Base-by-base conservation (phyloP, 2,797 vertebrate species). In the Peromyscus attwateri region DNA sequence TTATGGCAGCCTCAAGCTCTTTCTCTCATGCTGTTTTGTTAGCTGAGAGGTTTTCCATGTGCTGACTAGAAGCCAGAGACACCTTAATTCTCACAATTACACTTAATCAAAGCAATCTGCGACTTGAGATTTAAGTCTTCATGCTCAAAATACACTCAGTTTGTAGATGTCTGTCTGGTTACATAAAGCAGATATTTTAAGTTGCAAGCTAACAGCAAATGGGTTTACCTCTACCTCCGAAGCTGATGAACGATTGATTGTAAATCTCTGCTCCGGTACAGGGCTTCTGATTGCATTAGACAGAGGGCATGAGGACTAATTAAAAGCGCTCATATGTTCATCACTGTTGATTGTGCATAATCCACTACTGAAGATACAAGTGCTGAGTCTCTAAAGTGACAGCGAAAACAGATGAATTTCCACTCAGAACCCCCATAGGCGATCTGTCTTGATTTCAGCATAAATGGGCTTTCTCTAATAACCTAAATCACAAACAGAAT, bases 201-300 rank as follows among this genome's bases (percentile, higher is more conserved):
- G 95, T 92, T 90, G 57, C 87, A 95, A 80, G 55, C 95, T 93
- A 92, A 97, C 91, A 94, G 95, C 52, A 91, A 98, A 94, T 77
- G 88, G 94, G 68, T 95, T 97, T 97, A 83, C 94, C 94, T 43
- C 83, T n/a, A 94, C 76, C 92, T 92, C 84, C n/a, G 96, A 94
- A 93, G 88, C 95, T 93, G 97, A 95, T 91, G 97, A 96, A 90
- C 92, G 96, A 97, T 40, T 98, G 97, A 97, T 97, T 97, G 92
- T 94, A 96, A 97, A 92, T 88, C 95, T 95, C 80, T 92, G 27
- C 77, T 91, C 84, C 62, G 85, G 96, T 93, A 91, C 57, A 91
- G 77, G 87, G 92, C 85, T 96, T 96, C 97, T 98, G 97, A 98
- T 97, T 98, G 81, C 97, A 96, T 97, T 96, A 96, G 96, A 97